Percentiles rank a stretch among this genome's conserved stretches.
These are phyloP conservation scores for Scarus forsteni DNA, from an alignment of 2,797 vertebrate genomes.

Conservation along the genomic window DNA sequence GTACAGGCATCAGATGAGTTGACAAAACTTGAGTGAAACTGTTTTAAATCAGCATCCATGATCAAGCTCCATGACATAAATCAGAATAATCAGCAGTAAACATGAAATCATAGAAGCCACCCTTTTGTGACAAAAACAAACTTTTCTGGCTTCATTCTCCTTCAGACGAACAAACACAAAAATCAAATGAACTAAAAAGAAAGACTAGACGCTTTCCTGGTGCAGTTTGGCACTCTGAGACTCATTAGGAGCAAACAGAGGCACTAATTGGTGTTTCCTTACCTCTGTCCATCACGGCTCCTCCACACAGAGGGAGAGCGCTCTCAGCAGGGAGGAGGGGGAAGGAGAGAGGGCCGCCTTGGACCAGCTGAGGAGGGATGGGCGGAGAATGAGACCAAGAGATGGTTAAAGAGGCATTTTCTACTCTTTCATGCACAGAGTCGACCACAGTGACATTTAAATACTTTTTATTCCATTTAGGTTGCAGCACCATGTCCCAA, in stretches of 20 bases:
- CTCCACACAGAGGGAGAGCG: constrained; percentile 59
- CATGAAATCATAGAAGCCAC: too few species aligned
- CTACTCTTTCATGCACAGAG: too few species aligned
- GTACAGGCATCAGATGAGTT: too few species aligned
- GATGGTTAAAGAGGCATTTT: constrained; percentile 21
- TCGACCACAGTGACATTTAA: too few species aligned
- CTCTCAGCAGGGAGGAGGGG: constrained; percentile 60
- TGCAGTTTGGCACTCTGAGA: background rate
- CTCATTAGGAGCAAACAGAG: background rate
- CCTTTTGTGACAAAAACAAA: too few species aligned
- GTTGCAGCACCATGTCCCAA: too few species aligned
- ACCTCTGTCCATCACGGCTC: constrained; percentile 72
- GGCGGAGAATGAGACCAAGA: constrained; percentile 35
- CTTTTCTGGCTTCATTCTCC: background rate
- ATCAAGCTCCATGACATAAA: too few species aligned
- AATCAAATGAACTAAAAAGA: background rate
- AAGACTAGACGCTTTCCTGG: too few species aligned
- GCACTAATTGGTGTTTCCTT: constrained; percentile 23
- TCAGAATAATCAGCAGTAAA: too few species aligned
- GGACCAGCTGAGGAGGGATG: constrained; percentile 66
- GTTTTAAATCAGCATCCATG: too few species aligned
- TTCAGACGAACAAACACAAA: background rate
- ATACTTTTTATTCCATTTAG: too few species aligned
- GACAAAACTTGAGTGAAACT: too few species aligned
- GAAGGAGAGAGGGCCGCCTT: constrained; percentile 51